Percentiles rank a stretch among this genome's conserved stretches.
Conservation (phyloP, 2,113 vertebrate species). For the Xiphias gladius region DNA sequence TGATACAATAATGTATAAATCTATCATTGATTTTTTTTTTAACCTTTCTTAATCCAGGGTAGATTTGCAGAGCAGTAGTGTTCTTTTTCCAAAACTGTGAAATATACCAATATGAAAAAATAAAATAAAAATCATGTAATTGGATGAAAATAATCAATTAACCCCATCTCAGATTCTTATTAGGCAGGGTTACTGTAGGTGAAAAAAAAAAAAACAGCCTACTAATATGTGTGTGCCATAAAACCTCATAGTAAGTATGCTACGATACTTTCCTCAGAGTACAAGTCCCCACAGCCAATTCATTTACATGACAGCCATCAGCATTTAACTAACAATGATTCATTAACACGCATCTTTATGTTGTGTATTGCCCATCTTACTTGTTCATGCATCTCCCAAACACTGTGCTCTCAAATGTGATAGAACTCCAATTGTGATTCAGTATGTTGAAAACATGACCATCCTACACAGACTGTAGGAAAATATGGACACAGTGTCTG, state of each 20-base stretch:
- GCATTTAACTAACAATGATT: slow-evolving; percentile 26
- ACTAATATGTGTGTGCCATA: background rate
- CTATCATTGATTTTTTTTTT: background rate
- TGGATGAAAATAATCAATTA: background rate
- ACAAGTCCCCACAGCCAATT: slow-evolving; percentile 10
- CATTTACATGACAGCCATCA: slow-evolving; percentile 36
- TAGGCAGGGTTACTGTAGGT: background rate
- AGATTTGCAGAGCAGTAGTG: background rate
- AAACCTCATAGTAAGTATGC: background rate
- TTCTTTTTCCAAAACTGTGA: background rate
- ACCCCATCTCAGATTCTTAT: background rate
- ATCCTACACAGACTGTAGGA: background rate
- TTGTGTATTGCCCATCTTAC: background rate
- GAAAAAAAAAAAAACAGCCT: background rate
- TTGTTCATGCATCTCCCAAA: background rate
- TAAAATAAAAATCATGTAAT: background rate
- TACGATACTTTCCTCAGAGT: slow-evolving; percentile 4
- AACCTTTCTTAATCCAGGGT: background rate
- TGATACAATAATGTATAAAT: background rate
- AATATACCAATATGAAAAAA: background rate
- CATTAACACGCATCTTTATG: slow-evolving; percentile 18
- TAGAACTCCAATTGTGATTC: background rate
- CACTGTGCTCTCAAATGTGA: background rate
- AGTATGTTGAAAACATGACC: background rate
- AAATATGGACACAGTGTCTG: background rate